phyloP scores from a whole-genome alignment of 1,140 invertebrate species.

The Wasmannia auropunctata region DNA sequence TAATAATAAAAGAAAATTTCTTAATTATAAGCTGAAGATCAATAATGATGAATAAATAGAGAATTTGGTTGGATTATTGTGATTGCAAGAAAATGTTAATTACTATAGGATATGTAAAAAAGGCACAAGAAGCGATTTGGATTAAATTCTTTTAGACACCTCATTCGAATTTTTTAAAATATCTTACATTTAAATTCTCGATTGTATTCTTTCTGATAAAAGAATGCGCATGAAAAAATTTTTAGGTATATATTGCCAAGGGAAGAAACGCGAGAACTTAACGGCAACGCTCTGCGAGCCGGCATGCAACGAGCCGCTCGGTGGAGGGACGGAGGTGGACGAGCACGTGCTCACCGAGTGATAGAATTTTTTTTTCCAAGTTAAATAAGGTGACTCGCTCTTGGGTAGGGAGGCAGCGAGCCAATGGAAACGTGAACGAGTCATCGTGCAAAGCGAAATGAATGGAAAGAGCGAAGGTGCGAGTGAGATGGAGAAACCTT shows the following conservation, averaged over 20 bases:
- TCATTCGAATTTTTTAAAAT: neutral
- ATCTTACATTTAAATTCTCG: neutral
- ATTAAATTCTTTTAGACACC: neutral
- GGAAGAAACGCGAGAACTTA: slow-evolving; percentile 19
- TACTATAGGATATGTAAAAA: neutral
- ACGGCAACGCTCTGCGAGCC: neutral
- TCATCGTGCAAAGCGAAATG: neutral
- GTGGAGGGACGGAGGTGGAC: neutral
- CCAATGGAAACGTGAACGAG: slow-evolving; percentile 25
- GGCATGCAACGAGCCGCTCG: neutral
- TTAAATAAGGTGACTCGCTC: slow-evolving; percentile 60
- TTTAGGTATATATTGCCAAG: neutral
- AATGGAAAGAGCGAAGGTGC: neutral
- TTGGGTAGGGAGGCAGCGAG: slow-evolving; percentile 41
- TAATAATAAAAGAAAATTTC: neutral
- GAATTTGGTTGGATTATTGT: neutral
- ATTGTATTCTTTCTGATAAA: neutral
- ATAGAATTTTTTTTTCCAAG: slow-evolving; percentile 70
- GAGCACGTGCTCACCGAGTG: slow-evolving; percentile 78
- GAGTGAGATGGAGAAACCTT: slow-evolving; percentile 13
- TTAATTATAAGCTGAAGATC: neutral
- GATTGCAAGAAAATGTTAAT: neutral
- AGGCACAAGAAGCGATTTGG: neutral
- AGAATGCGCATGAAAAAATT: neutral
- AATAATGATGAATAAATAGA: neutral